These are phyloP conservation scores for Cnemophilus loriae DNA, from an alignment of 2,113 vertebrate genomes.

Conservation along the genomic window DNA sequence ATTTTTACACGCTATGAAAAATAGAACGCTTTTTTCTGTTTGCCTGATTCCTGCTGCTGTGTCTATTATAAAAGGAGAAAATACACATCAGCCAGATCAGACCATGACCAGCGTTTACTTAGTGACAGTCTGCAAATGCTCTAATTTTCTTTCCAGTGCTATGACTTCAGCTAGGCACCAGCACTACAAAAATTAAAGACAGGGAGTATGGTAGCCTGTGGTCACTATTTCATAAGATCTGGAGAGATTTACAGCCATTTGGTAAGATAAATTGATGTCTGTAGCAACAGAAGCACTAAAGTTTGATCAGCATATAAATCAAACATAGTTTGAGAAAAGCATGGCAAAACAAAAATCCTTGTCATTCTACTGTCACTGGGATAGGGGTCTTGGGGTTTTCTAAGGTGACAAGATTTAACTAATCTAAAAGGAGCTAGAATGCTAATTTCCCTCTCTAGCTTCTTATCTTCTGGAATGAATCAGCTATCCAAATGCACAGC, in stretches of 20 bases:
- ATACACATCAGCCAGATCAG: not conserved
- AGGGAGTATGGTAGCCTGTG: not conserved
- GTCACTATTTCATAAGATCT: not conserved
- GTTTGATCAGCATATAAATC: not conserved
- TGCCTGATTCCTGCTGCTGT: not conserved
- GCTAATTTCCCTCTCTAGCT: not conserved
- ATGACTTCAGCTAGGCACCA: not conserved
- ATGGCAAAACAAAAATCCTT: not conserved
- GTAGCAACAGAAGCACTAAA: not conserved
- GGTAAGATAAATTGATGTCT: not conserved
- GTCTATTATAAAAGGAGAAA: not conserved
- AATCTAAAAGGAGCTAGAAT: not conserved
- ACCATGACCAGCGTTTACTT: not conserved
- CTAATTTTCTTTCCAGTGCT: not conserved
- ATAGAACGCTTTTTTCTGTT: not conserved
- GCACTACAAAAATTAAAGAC: not conserved
- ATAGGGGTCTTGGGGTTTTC: not conserved
- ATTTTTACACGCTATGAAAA: not conserved
- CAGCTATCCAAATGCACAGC: not conserved
- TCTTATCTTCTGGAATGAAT: slow-evolving; percentile 5
- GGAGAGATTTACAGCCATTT: not conserved
- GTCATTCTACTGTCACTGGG: not conserved
- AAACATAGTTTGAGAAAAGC: not conserved
- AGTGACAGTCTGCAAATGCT: not conserved
- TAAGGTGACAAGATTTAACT: not conserved